Base-by-base conservation (phyloP, 92 coral and sea anemone species). In the Zoanthus gigantus region DNA sequence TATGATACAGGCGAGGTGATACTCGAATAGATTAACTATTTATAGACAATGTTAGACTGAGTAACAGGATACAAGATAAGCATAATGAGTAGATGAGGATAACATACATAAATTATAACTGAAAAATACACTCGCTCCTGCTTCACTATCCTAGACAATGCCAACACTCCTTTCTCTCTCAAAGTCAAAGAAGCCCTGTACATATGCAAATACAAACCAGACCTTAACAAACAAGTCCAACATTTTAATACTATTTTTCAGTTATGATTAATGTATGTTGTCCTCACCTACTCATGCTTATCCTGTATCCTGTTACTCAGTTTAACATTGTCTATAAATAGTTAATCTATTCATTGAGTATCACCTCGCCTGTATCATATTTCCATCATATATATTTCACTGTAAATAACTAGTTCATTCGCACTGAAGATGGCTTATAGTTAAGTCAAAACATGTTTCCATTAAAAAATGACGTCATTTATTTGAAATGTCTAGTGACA, bases 261-360 rank as follows among this genome's bases (percentile, higher is more conserved):
- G 31, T 76, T 76, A 76, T 76, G 48, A 76, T 50, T 76, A 45
- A 44, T 74, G 57, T 44, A 16, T 74, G 79, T 46, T 74, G 79
- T 74, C 31, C 1, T 74, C 79, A 74, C 79, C 79, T 44, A 15
- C 68, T 74, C 31, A 44, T 74, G 60, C 56, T 13, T 74, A 44
- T 74, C 79, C 32, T 74, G 79, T 74, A 44, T 74, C 79, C 79
- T 74, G 79, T 74, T 74, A 45, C 79, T 44, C 9, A 74, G 14
- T 74, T 10, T 16, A 74, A 42, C 79, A 74, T 74, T 74, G 79
- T 74, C 34, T 42, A 28, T 74, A 74, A 74, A 15, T 74, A 74
- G 14, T 74, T 74, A 74, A 74, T 74, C 11, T 74, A n/a, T 74
- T 74, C 79, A 74, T 74, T 9, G 61, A 46, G 79, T 74, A 74